These are phyloP conservation scores for Drymodes brunneopygia DNA, from an alignment of 2,113 vertebrate species.

Conservation along the genomic window DNA sequence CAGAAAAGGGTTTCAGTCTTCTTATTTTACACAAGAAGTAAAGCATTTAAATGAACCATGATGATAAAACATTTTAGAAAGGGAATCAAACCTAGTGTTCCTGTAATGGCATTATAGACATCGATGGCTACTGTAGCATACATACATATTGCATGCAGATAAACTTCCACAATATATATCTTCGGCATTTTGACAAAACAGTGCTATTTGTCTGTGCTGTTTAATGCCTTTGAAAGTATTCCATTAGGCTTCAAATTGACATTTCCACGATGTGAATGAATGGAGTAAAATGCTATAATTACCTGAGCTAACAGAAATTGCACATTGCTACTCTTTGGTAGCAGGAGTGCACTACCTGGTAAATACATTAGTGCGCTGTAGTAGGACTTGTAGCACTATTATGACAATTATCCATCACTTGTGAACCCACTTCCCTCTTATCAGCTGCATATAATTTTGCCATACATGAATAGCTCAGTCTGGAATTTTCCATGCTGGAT, in stretches of 20 bases:
- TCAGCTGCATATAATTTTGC: not conserved
- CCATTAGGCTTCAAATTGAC: not conserved
- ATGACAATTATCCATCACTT: not conserved
- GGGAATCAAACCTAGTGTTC: not conserved
- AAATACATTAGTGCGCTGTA: not conserved
- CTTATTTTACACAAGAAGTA: not conserved
- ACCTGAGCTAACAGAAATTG: not conserved
- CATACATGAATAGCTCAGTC: not conserved
- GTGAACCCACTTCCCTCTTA: not conserved
- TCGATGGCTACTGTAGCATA: not conserved
- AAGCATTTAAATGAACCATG: not conserved
- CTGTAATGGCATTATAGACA: not conserved
- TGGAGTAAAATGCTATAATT: not conserved
- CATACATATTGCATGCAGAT: not conserved
- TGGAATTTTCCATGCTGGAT: constrained; percentile 24
- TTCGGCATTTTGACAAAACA: not conserved
- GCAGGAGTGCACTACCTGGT: not conserved
- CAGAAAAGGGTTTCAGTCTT: not conserved
- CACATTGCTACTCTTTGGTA: not conserved
- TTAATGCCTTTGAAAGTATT: not conserved
- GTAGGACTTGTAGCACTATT: not conserved
- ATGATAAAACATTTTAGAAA: not conserved
- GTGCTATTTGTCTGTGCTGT: not conserved
- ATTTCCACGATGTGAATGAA: not conserved
- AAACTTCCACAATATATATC: not conserved